phyloP scores from a whole-genome alignment of 2,888 invertebrate species.

The Eupithecia abbreviata region DNA sequence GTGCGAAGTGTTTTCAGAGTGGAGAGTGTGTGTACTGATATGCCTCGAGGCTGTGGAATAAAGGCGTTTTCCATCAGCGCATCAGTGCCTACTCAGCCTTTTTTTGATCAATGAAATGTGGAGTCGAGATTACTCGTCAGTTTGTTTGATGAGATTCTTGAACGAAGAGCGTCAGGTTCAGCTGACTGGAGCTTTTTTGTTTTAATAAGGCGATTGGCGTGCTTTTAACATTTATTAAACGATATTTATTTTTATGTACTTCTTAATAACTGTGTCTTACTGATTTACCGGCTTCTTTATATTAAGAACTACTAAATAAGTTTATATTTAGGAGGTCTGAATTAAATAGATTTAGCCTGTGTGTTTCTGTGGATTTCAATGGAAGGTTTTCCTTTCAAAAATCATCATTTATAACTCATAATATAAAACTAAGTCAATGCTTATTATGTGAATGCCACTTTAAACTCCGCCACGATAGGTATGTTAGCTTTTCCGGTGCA shows the following conservation, averaged over 20 bases:
- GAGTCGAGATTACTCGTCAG: slow-evolving; percentile 28
- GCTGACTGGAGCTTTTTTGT: slow-evolving; percentile 5
- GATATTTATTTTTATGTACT: background rate
- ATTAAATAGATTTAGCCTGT: background rate
- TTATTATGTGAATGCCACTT: background rate
- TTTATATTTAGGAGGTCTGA: no score
- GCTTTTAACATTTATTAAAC: background rate
- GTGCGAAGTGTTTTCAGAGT: background rate
- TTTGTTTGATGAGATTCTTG: slow-evolving; percentile 21
- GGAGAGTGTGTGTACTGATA: slow-evolving; percentile 8
- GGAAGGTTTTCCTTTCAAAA: no score
- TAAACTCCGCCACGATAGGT: background rate
- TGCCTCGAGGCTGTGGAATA: slow-evolving; percentile 27
- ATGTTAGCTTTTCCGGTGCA: slow-evolving; percentile 22
- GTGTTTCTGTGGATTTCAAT: background rate
- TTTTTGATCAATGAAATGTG: slow-evolving; percentile 30
- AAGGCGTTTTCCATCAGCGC: slow-evolving; percentile 30
- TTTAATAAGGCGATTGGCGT: background rate
- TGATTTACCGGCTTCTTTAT: background rate
- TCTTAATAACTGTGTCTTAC: background rate
- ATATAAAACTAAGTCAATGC: no score
- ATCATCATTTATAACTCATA: background rate
- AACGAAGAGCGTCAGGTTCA: slow-evolving; percentile 11
- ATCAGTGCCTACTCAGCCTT: slow-evolving; percentile 25
- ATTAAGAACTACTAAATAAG: background rate